A percentile compares a stretch with the other conserved stretches of the same genome.
phyloP scores from a whole-genome alignment of 1,140 invertebrate species.

The Latrodectus geometricus region DNA sequence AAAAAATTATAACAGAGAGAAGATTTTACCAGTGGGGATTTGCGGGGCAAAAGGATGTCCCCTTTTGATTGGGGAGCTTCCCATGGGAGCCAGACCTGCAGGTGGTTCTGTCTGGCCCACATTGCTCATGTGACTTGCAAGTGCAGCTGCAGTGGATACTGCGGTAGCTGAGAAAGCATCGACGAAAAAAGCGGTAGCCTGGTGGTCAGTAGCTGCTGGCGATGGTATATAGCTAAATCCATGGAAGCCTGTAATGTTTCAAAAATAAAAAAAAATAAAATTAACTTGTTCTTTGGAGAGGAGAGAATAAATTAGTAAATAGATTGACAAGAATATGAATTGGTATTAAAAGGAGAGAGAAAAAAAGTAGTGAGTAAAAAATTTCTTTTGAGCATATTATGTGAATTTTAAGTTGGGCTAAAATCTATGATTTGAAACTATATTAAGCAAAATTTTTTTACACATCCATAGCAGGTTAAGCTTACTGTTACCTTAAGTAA shows the following conservation, averaged over 20 bases:
- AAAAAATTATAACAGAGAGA: no score
- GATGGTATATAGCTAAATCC: conserved; percentile 59
- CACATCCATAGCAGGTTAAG: no score
- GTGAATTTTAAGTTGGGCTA: no score
- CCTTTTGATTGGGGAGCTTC: conserved; percentile 52
- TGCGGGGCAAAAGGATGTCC: conserved; percentile 44
- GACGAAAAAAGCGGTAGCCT: conserved; percentile 53
- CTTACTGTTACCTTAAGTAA: no score
- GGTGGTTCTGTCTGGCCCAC: conserved; percentile 41
- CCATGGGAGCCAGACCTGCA: conserved; percentile 37
- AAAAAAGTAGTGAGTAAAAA: no score
- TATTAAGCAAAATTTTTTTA: no score
- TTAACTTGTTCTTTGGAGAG: no score
- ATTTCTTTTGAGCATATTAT: no score
- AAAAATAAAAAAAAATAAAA: not conserved
- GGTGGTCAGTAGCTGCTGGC: conserved; percentile 48
- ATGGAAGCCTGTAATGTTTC: conserved; percentile 39
- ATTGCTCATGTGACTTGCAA: conserved; percentile 36
- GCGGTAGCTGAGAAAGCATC: conserved; percentile 56
- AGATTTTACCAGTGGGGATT: conserved; percentile 50
- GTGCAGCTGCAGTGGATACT: conserved; percentile 53
- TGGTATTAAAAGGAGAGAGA: not conserved
- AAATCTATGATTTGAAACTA: no score
- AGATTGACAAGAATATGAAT: not conserved
- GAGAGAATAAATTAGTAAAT: no score